Percentiles rank a stretch among this genome's conserved stretches.
Evolutionary conservation across 2,888 invertebrate genomes (phyloP).

Genomic region (Eucriotettix oculatus): DNA sequence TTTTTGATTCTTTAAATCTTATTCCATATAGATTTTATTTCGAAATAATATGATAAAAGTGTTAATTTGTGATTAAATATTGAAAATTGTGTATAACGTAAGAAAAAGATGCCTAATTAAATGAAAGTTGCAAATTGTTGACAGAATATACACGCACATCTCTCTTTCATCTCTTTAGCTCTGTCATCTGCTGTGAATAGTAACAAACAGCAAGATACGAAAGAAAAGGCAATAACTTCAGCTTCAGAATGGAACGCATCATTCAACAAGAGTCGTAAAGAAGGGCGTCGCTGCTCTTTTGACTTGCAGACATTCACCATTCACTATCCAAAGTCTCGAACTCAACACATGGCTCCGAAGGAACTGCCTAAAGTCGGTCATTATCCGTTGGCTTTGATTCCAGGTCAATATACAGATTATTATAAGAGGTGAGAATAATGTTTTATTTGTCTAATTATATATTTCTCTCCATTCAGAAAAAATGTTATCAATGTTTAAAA

Average conservation of each 20-base stretch:
- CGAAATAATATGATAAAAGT: too few species aligned
- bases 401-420: slow-evolving; percentile 88
- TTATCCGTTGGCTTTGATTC: slow-evolving; percentile 87
- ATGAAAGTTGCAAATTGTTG: too few species aligned
- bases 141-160: not conserved
- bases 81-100: too few species aligned
- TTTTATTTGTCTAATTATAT: not conserved
- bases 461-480: not conserved
- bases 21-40: too few species aligned
- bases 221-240: slow-evolving; percentile 68
- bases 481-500: too few species aligned
- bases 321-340: slow-evolving; percentile 43
- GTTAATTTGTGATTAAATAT: too few species aligned
- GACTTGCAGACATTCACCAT: slow-evolving; percentile 85
- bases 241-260: slow-evolving; percentile 79
- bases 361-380: slow-evolving; percentile 38
- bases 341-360: slow-evolving; percentile 22
- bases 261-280: slow-evolving; percentile 60
- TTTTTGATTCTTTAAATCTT: too few species aligned
- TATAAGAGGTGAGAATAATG: slow-evolving; percentile 42
- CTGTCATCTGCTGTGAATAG: not conserved
- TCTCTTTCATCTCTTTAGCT: slow-evolving; percentile 6
- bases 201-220: slow-evolving; percentile 18
- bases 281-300: slow-evolving; percentile 65
- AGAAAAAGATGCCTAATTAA: too few species aligned